These are phyloP conservation scores for Pandemis heparana DNA, from an alignment of 2,888 invertebrate species.

Conservation along the genomic window DNA sequence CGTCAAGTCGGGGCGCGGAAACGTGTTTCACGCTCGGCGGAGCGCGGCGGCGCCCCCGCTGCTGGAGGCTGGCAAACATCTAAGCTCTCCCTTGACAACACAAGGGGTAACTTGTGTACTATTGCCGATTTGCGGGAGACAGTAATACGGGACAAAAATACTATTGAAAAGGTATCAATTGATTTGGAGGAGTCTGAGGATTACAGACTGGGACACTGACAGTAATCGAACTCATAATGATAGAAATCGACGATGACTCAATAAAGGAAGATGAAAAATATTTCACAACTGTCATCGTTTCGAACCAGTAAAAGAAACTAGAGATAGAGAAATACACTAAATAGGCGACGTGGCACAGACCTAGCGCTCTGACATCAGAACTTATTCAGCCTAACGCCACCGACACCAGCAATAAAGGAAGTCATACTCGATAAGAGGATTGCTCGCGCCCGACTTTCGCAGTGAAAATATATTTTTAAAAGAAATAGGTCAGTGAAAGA, in stretches of 20 bases:
- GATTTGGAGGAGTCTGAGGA: not conserved
- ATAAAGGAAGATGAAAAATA: not conserved
- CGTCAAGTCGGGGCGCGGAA: conserved; percentile 25
- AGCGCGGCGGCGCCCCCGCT: conserved; percentile 21
- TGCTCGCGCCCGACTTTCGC: not conserved
- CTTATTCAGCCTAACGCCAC: not conserved
- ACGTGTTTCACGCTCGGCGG: conserved; percentile 33
- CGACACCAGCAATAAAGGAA: conserved; percentile 9
- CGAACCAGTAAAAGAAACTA: not conserved
- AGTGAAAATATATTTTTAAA: conserved; percentile 15
- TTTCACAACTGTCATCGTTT: not conserved
- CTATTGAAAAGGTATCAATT: not conserved
- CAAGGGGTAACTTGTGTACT: conserved; percentile 6
- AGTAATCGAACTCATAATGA: not conserved
- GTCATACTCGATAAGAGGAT: conserved; percentile 23
- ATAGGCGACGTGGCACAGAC: not conserved
- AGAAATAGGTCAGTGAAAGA: conserved; percentile 10
- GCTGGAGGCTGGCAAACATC: not conserved
- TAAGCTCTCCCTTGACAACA: conserved; percentile 12
- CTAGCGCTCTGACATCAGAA: not conserved
- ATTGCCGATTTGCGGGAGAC: not conserved
- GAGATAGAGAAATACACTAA: no score
- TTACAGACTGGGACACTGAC: not conserved
- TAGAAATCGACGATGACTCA: not conserved
- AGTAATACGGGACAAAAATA: not conserved